A percentile compares a stretch with the other conserved stretches of the same genome.
Conservation (phyloP, 2,113 vertebrate species). For the Picathartes gymnocephalus region DNA sequence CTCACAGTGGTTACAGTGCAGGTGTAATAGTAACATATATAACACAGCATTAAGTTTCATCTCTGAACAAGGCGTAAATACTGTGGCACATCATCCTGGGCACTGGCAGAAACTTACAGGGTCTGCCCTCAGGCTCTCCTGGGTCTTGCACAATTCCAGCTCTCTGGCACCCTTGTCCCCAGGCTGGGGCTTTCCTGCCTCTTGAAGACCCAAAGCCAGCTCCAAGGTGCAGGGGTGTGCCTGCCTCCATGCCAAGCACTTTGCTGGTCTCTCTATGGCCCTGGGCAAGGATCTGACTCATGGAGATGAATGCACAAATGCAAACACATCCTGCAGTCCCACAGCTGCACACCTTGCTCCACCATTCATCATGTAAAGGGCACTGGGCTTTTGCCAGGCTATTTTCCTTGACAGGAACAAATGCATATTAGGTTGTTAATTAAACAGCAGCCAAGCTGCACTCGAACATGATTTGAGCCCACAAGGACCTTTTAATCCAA, state of each 20-base stretch:
- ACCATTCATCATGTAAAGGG: slow-evolving; percentile 61
- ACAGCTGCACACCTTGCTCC: neutral
- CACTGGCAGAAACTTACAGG: neutral
- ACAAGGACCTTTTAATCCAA: neutral
- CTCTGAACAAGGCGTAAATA: neutral
- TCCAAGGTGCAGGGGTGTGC: neutral
- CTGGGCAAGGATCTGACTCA: neutral
- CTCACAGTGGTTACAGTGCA: neutral
- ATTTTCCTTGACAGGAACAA: slow-evolving; percentile 42
- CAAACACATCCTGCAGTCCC: neutral
- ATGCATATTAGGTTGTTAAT: slow-evolving; percentile 36
- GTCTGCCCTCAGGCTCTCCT: neutral
- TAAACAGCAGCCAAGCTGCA: slow-evolving; percentile 23
- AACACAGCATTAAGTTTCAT: neutral
- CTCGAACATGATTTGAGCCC: neutral
- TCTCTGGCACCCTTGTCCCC: neutral
- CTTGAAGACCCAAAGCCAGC: neutral
- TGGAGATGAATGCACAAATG: neutral
- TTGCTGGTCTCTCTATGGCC: neutral
- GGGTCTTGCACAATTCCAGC: neutral
- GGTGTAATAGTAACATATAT: neutral
- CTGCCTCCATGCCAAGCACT: neutral
- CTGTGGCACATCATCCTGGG: neutral
- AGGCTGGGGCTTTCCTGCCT: neutral
- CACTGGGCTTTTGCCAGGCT: slow-evolving; percentile 27